Base-by-base conservation (phyloP, 1,140 invertebrate species). In the Tetragonula clypearis region DNA sequence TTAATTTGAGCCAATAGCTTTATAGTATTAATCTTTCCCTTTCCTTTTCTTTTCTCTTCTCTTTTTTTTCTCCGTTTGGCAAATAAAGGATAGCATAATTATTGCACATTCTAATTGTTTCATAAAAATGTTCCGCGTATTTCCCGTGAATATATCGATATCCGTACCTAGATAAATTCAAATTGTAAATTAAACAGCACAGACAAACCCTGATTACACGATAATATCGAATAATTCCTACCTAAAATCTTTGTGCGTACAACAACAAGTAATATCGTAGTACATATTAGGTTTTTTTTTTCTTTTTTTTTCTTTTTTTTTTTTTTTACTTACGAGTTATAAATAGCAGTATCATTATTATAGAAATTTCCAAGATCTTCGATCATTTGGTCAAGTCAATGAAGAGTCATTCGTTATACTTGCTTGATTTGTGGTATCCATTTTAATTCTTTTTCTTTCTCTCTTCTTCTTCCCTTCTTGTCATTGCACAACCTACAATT, bases 211-310 rank as follows among this genome's bases (percentile, higher is more conserved):
- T 86, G 87, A 90, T 88, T 87, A 88, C 79, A 88, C 84, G 75
- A 85, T 83, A 85, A 87, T 81, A 88, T 84, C 19, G 71, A 86
- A 85, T 83, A 76, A 86, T 35, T 84, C 56, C 81, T 86, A 85
- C 58, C 75, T 89, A 87, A 84, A 86, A 82, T 79, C 76, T 86
- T 89, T 89, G 86, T 89, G 86, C 86, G 86, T 86, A 75, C 85
- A 87, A 86, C 84, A 85, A 81, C 84, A 85, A 81, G 66, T 85
- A 85, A 82, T 83, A 83, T 79, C 56, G 60, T 68, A 84, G 78
- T 69, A 79, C 49, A 58, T 84, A 53, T 73, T 41, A n/a, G 9
- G 5, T 41, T 41, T 41, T 41, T 41, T 41, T 41, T 74, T 72
- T 62, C 62, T 23, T 60, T 77, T 30, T 74, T 74, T 72, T 65